Percentiles rank a stretch among this genome's conserved stretches.
Evolutionary conservation across 23 tunicate genomes (phyloP).

Genomic region (Diplosoma virens): DNA sequence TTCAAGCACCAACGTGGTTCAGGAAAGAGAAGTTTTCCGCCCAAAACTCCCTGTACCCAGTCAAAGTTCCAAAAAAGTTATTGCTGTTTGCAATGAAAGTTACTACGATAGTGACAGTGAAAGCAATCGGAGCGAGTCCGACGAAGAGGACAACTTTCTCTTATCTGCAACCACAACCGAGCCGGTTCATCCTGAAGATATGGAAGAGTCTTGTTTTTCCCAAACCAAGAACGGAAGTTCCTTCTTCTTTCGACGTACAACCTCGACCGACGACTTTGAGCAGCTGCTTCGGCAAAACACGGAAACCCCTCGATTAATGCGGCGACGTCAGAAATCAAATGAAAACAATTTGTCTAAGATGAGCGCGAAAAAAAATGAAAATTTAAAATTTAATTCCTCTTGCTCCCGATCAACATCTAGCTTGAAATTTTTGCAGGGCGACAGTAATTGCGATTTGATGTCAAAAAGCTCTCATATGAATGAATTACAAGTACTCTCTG

Average conservation of each 20-base stretch:
- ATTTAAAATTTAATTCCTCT: not conserved
- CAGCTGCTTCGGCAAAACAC: constrained; percentile 47
- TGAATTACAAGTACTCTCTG: not conserved
- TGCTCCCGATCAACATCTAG: too few species aligned
- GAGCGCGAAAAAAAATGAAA: not conserved
- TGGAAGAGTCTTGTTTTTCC: constrained; percentile 12
- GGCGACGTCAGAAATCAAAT: too few species aligned
- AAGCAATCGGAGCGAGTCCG: not conserved
- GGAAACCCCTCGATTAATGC: constrained; percentile 34
- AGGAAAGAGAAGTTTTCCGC: too few species aligned
- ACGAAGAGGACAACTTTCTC: constrained; percentile 56
- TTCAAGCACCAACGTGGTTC: too few species aligned
- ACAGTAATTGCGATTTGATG: too few species aligned
- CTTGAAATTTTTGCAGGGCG: too few species aligned
- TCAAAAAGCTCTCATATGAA: not conserved
- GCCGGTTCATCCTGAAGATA: constrained; percentile 66
- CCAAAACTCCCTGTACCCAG: too few species aligned
- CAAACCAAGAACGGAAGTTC: not conserved
- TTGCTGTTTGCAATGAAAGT: constrained; percentile 32
- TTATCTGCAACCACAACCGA: constrained; percentile 65
- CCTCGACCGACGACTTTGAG: constrained; percentile 82
- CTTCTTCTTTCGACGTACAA: constrained; percentile 74
- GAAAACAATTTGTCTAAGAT: not conserved
- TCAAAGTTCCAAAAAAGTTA: constrained; percentile 5
- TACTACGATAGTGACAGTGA: constrained; percentile 54